A percentile compares a stretch with the other conserved stretches of the same genome.
phyloP scores from a whole-genome alignment of 2,113 vertebrate genomes.

The Maccullochella peelii region DNA sequence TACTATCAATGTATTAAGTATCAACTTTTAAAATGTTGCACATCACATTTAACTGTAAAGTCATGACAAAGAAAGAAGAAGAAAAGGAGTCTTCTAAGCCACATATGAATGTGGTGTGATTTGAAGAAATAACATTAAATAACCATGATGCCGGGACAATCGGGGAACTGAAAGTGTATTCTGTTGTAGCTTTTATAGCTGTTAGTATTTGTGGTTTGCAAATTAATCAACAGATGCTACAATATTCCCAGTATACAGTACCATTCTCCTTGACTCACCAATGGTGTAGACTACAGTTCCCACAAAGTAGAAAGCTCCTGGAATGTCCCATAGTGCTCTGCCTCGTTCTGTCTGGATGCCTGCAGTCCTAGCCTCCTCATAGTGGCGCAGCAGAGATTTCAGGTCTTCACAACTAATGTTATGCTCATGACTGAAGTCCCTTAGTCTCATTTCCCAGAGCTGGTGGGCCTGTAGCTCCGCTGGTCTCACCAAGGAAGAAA shows the following conservation, averaged over 20 bases:
- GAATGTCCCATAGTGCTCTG: constrained; percentile 90
- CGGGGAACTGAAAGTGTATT: not conserved
- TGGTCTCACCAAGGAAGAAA: constrained; percentile 90
- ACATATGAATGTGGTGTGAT: not conserved
- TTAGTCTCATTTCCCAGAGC: constrained; percentile 87
- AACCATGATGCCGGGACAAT: not conserved
- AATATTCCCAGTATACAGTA: not conserved
- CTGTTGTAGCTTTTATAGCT: not conserved
- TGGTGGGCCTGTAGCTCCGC: constrained; percentile 86
- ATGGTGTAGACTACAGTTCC: constrained; percentile 92
- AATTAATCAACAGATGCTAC: not conserved
- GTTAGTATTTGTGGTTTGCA: not conserved
- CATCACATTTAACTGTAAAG: not conserved
- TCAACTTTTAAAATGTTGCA: not conserved
- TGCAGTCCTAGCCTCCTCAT: constrained; percentile 88
- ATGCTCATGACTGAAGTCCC: constrained; percentile 87
- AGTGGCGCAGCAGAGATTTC: constrained; percentile 86
- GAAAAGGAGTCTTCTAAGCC: not conserved
- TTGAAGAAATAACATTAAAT: constrained; percentile 1
- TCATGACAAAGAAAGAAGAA: not conserved
- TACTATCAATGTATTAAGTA: not conserved
- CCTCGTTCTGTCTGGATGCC: constrained; percentile 86
- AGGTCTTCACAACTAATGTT: constrained; percentile 86
- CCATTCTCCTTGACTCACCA: constrained; percentile 79
- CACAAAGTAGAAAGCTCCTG: constrained; percentile 92